Base-by-base conservation (phyloP, 2,888 invertebrate genomes). In the Serrognathus titanus region DNA sequence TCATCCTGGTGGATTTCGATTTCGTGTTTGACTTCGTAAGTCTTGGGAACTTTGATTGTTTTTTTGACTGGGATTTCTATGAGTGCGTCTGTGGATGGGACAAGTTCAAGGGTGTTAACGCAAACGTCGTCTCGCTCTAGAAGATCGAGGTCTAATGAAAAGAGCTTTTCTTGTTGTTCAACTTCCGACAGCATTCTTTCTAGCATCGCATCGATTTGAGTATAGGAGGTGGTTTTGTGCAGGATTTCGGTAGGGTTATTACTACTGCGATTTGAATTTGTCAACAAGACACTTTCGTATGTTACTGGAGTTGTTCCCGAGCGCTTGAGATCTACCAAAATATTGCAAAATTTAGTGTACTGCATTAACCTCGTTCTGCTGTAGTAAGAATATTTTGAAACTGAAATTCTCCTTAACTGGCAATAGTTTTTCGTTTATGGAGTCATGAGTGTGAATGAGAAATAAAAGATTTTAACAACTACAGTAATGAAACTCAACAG, bases 131-230 rank as follows among this genome's bases (percentile, higher is more conserved):
- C 66, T 11, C 12, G 36, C 50, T 73, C 72, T 47, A 72, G 45
- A 40, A 74, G 56, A 54, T 74, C 72, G 38, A 74, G 61, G 61
- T 76, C 74, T 57, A 74, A 64, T 38, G 69, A 65, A 49, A 75
- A 71, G 10, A 76, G 49, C 57, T 73, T 67, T 58, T 77, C 74
- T 63, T 77, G 75, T 56, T 73, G 66, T 51, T 78, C 77, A 1
- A 78, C 76, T 67, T 78, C 77, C n/a, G 65, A 64, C 20, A 79
- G 64, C 75, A 79, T 78, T 53, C 72, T 71, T 51, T 79, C 78
- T 37, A 79, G 64, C 67, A 78, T 75, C 5, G 69, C 73, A 54
- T 78, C 77, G 39, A 79, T 75, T 66, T 79, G 72, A 46, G 72
- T 71, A 55, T 78, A 77, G 16, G 75, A 75, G n/a, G 67, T 66